Evolutionary conservation across 2,888 invertebrate species (phyloP).

Genomic region (Noctuana brunneofusca): DNA sequence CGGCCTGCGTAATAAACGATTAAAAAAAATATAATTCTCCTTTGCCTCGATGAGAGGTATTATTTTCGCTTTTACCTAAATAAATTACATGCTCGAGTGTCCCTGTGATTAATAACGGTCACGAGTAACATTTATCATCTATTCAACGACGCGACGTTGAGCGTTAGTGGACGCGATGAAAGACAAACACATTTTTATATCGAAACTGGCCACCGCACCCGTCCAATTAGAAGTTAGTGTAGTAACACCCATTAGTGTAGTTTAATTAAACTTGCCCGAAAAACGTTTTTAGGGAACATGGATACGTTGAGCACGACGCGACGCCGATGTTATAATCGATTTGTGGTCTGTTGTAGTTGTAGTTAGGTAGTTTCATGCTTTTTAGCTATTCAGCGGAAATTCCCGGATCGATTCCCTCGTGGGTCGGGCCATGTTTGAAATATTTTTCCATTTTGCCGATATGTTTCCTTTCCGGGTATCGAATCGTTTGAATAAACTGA

Average conservation of each 20-base stretch:
- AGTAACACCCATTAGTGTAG: slow-evolving; percentile 46
- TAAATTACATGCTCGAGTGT: slow-evolving; percentile 6
- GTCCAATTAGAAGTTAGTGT: slow-evolving; percentile 60
- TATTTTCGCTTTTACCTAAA: background rate
- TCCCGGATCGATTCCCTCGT: slow-evolving; percentile 25
- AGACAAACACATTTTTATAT: slow-evolving; percentile 26
- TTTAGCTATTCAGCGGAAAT: slow-evolving; percentile 29
- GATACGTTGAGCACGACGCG: background rate
- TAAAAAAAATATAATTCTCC: no score
- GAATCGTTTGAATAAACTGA: slow-evolving; percentile 32
- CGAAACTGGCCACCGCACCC: slow-evolving; percentile 21
- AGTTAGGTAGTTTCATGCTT: slow-evolving; percentile 16
- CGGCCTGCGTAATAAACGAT: no score
- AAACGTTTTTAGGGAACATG: slow-evolving; percentile 22
- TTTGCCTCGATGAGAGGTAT: background rate
- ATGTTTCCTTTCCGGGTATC: slow-evolving; percentile 31
- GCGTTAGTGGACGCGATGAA: slow-evolving; percentile 8
- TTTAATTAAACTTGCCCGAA: slow-evolving; percentile 41
- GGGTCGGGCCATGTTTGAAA: no score
- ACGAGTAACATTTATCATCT: slow-evolving; percentile 22
- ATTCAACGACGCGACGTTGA: slow-evolving; percentile 16
- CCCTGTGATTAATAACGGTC: slow-evolving; percentile 23
- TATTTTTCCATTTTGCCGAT: slow-evolving; percentile 23
- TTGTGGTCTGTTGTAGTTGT: slow-evolving; percentile 7
- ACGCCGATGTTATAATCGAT: slow-evolving; percentile 27